A percentile compares a stretch with the other conserved stretches of the same genome.
These are phyloP conservation scores for Drosophila tristis DNA, from an alignment of 1,140 invertebrate species.

Conservation along the genomic window DNA sequence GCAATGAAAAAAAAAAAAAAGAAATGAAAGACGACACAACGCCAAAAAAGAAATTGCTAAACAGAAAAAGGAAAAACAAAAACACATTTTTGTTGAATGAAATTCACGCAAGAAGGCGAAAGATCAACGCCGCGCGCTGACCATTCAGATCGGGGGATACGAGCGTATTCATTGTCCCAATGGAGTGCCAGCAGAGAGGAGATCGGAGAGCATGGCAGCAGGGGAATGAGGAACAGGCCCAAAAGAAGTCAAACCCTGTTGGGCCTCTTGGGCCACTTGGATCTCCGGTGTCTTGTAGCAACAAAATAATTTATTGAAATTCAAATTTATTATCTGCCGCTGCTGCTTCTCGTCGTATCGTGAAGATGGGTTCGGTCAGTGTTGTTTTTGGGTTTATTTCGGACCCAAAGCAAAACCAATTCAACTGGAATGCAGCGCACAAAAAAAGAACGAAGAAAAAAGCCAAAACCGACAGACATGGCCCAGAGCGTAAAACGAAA, in stretches of 20 bases:
- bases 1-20: conserved; percentile 1
- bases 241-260: conserved; percentile 14
- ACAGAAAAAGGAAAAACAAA: conserved; percentile 20
- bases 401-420: conserved; percentile 58
- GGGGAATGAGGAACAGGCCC: conserved; percentile 7
- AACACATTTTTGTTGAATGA: conserved; percentile 67
- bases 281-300: conserved; percentile 61
- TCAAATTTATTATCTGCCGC: conserved; percentile 74
- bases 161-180: conserved; percentile 5
- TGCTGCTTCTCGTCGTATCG: conserved; percentile 12
- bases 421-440: conserved; percentile 72
- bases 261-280: conserved; percentile 8
- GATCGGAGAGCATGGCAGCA: neutral
- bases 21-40: conserved; percentile 27
- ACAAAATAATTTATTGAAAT: conserved; percentile 83
- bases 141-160: conserved; percentile 33
- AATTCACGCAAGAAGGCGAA: conserved; percentile 62
- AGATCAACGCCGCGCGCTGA: conserved; percentile 34
- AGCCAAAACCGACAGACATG: conserved; percentile 23
- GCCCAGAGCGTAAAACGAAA: conserved; percentile 79
- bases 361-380: conserved; percentile 49
- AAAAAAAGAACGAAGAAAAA: conserved; percentile 44
- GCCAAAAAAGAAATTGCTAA: conserved; percentile 74
- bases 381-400: conserved; percentile 21
- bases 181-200: conserved; percentile 45